A percentile compares a stretch with the other conserved stretches of the same genome.
phyloP scores from a whole-genome alignment of 2,888 invertebrate species.

The Tineola bisselliella region DNA sequence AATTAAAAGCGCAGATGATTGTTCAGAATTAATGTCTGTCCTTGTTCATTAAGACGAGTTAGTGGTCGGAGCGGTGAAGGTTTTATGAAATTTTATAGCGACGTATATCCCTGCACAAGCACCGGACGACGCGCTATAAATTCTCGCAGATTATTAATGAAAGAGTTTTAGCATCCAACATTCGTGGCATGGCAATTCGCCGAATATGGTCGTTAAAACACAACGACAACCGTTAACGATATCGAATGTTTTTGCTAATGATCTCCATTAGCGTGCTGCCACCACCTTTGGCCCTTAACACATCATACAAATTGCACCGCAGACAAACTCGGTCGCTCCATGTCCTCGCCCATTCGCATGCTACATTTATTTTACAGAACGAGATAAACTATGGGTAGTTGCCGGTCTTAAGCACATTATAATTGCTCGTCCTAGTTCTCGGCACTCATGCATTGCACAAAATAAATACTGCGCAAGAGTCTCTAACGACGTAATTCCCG shows the following conservation, averaged over 20 bases:
- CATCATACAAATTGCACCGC: neutral
- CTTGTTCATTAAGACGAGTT: conserved; percentile 43
- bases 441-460: conserved; percentile 29
- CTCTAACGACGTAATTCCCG: conserved; percentile 40
- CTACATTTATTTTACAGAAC: neutral
- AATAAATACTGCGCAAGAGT: conserved; percentile 34
- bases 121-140: conserved; percentile 25
- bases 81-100: conserved; percentile 53
- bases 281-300: neutral
- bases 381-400: conserved; percentile 1
- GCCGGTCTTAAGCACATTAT: conserved; percentile 40
- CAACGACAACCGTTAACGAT: conserved; percentile 31
- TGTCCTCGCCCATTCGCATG: neutral
- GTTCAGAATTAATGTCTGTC: conserved; percentile 43
- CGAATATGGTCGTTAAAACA: conserved; percentile 21
- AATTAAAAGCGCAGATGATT: conserved; percentile 58
- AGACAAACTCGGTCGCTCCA: neutral
- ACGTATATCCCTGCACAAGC: conserved; percentile 27
- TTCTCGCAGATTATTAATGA: conserved; percentile 31
- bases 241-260: conserved; percentile 32
- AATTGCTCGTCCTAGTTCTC: conserved; percentile 33
- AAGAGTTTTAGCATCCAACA: conserved; percentile 22
- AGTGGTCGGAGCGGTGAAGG: conserved; percentile 33
- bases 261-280: conserved; percentile 21
- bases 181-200: neutral